Base-by-base conservation (phyloP, 2,888 invertebrate genomes). In the Halictus ligatus region DNA sequence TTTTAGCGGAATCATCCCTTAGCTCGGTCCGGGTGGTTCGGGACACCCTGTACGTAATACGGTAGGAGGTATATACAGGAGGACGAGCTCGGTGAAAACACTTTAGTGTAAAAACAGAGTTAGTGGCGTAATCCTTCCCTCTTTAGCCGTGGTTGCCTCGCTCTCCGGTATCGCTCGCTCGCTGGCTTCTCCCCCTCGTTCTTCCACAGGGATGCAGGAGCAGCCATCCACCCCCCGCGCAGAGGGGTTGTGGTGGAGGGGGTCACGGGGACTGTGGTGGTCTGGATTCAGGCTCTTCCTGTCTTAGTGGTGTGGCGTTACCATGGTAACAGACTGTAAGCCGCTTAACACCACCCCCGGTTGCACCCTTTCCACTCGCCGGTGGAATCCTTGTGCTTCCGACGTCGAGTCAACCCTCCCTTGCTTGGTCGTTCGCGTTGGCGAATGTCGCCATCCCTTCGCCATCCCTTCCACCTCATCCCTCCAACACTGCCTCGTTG, bases 251-350 rank as follows among this genome's bases (percentile, higher is more conserved):
- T 4, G 13, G 35, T 67, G 21, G 15, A 48, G 78, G 83, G 88
- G 86, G 87, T 84, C 86, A 83, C 79, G 80, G 88, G 88, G 83
- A 80, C 89, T 77, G 90, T 87, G 85, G 85, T 88, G 84, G 88
- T 84, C 87, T 88, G 90, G 89, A 92, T 92, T 90, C 88, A 81
- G 86, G 89, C 90, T 92, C 91, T 91, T 92, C 88, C 91, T 93
- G 93, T 93, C 93, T 93, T 93, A 92, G 93, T 92, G 92, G 93
- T 93, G 92, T 91, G 92, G 94, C 91, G 94, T 94, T 94, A 92
- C 94, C 93, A 94, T 94, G 93, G 94, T 94, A 93, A 94, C 94
- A 93, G 94, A 94, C 94, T 93, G 93, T 94, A 94, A 94, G 94
- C 94, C 93, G 94, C 94, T 94, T 94, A 94, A 94, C 94, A 93